Conservation (phyloP, 2,113 vertebrate species). For the Xenopus tropicalis region UCB_Xtro_10.0 CM004446.2:86229501-86230000, state of each 20-base stretch:
- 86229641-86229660: conserved; percentile 5
- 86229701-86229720: conserved; percentile 42
- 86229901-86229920: conserved; percentile 33
- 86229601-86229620: not conserved
- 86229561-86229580: no score
- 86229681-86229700: conserved; percentile 3
- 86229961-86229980: conserved; percentile 13
- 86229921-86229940: conserved; percentile 39
- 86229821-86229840: conserved; percentile 35
- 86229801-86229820: conserved; percentile 37
- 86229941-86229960: conserved; percentile 38
- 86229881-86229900: conserved; percentile 41
- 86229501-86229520: no score
- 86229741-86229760: conserved; percentile 27
- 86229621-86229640: not conserved
- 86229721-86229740: conserved; percentile 39
- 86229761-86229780: conserved; percentile 34
- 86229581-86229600: no score
- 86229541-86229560: no score
- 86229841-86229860: conserved; percentile 25
- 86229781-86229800: conserved; percentile 33
- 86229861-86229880: conserved; percentile 40
- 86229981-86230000: conserved; percentile 18
- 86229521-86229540: no score
- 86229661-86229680: conserved; percentile 23